Conservation (phyloP, 2,888 invertebrate species). For the Polyommatus iphigenia region DNA sequence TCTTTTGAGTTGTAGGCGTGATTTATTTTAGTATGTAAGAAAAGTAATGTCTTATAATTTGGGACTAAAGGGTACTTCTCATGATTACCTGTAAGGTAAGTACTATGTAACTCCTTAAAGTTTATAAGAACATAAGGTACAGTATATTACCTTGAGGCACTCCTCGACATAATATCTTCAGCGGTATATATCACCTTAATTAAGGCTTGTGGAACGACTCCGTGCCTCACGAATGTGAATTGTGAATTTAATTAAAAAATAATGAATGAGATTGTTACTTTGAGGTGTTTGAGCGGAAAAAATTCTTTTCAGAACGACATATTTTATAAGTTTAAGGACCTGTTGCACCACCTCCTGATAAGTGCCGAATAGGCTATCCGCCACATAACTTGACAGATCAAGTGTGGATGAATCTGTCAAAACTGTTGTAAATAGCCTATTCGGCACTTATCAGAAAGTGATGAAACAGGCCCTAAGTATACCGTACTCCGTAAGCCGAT, state of each 20-base stretch:
- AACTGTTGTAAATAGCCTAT: too few species aligned
- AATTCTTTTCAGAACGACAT: neutral
- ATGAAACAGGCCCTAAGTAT: too few species aligned
- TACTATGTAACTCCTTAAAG: neutral
- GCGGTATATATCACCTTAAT: conserved; percentile 44
- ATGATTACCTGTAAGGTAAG: neutral
- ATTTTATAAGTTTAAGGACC: neutral
- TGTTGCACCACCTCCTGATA: too few species aligned
- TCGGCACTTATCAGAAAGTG: too few species aligned
- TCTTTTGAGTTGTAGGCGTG: neutral
- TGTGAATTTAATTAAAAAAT: conserved; percentile 51
- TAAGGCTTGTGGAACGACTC: conserved; percentile 39
- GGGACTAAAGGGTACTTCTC: neutral
- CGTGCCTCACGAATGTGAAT: conserved; percentile 39
- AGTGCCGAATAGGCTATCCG: too few species aligned
- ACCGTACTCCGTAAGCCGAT: neutral
- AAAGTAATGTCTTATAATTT: neutral
- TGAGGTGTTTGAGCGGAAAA: conserved; percentile 25
- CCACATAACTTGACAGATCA: too few species aligned
- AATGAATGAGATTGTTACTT: conserved; percentile 43
- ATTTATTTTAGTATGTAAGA: neutral
- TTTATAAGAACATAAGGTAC: conserved; percentile 22
- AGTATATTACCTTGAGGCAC: conserved; percentile 36
- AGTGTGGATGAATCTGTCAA: too few species aligned
- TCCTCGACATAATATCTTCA: conserved; percentile 29